Evolutionary conservation across 2,797 vertebrate species (phyloP).

Genomic region (Amazonetta brasiliensis): DNA sequence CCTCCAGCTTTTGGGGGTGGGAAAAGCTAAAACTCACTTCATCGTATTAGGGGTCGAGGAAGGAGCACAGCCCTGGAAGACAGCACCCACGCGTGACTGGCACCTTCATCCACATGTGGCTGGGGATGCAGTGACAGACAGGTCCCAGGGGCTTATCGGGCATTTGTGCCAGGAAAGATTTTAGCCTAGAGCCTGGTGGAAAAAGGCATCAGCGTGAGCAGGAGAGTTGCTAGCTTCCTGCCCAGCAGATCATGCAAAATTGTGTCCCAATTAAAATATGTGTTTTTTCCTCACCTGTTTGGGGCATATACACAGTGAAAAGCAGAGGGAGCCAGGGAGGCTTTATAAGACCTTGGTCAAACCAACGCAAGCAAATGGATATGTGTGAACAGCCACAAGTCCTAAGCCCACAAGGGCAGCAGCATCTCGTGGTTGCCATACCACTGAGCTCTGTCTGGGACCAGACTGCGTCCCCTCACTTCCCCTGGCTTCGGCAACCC

Average conservation of each 20-base stretch:
- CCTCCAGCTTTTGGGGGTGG: background rate
- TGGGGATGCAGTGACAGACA: accelerated
- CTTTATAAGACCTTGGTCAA: background rate
- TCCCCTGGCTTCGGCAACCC: accelerated
- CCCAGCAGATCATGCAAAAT: background rate
- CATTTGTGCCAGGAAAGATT: background rate
- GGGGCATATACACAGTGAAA: background rate
- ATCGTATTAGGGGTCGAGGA: background rate
- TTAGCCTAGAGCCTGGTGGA: background rate
- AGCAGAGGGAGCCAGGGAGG: background rate
- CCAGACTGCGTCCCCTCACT: background rate
- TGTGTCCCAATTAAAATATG: background rate
- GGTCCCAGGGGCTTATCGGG: accelerated
- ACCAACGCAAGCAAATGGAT: background rate
- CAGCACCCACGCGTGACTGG: accelerated
- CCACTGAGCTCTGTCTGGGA: background rate
- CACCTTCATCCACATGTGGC: background rate
- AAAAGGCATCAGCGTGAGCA: background rate
- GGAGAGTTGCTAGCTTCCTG: background rate
- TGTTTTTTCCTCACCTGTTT: background rate
- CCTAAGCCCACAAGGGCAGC: accelerated
- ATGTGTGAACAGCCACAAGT: background rate
- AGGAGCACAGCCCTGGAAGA: background rate
- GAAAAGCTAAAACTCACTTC: background rate
- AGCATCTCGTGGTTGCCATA: background rate